Evolutionary conservation across 2,113 vertebrate species (phyloP).

Genomic region (Rhea americana): DNA sequence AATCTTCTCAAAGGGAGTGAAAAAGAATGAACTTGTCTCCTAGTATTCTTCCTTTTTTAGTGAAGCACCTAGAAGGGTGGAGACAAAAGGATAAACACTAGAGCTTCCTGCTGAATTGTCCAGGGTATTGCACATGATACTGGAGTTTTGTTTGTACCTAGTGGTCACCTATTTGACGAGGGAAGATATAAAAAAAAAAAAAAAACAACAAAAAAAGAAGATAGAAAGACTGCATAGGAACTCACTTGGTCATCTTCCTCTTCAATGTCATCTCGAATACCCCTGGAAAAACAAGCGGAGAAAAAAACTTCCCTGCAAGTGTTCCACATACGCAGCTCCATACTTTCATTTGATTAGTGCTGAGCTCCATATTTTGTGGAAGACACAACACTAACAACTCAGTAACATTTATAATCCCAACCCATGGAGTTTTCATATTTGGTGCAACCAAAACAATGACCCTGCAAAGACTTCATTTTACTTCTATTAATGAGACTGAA

Average conservation of each 20-base stretch:
- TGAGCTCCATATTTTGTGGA: conserved; percentile 67
- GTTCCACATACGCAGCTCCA: conserved; percentile 91
- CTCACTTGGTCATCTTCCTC: conserved; percentile 99
- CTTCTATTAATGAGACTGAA: conserved; percentile 45
- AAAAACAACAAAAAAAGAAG: conserved; percentile 50
- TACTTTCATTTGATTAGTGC: conserved; percentile 69
- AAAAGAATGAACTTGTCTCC: background rate
- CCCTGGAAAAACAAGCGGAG: conserved; percentile 99
- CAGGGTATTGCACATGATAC: background rate
- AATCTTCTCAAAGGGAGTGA: background rate
- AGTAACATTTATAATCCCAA: conserved; percentile 68
- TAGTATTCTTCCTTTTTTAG: conserved; percentile 14
- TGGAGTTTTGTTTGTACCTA: conserved; percentile 56
- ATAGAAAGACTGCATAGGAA: conserved; percentile 89
- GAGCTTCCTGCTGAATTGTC: conserved; percentile 39
- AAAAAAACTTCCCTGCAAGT: conserved; percentile 99
- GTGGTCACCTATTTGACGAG: conserved; percentile 16
- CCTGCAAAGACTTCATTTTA: conserved; percentile 43
- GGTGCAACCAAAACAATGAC: conserved; percentile 11
- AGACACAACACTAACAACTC: conserved; percentile 73
- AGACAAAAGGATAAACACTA: conserved; percentile 29
- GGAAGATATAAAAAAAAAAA: conserved; percentile 61
- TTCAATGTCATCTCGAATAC: conserved; percentile 99
- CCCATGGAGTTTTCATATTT: conserved; percentile 42
- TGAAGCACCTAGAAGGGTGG: conserved; percentile 30